Conservation (phyloP, 2,113 vertebrate genomes). For the Uropsilus gracilis region DNA sequence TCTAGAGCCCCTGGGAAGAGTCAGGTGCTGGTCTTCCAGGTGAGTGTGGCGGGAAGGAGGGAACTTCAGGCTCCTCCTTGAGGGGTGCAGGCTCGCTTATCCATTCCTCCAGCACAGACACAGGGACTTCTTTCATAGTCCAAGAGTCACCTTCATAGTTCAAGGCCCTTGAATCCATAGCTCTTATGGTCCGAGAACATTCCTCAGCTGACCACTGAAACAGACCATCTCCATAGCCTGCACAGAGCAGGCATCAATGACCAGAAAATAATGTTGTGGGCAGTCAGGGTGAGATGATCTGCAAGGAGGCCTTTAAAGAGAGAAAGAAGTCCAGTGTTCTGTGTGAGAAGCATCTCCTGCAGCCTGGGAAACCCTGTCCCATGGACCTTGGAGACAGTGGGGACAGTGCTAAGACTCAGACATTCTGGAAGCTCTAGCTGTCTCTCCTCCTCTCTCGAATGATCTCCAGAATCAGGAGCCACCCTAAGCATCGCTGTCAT, state of each 20-base stretch:
- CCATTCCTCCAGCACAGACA: not conserved
- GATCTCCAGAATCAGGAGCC: not conserved
- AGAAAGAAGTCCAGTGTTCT: not conserved
- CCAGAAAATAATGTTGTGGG: no score
- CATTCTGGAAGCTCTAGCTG: not conserved
- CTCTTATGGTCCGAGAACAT: no score
- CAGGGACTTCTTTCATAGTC: no score
- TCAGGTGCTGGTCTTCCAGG: not conserved
- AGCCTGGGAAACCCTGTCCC: not conserved
- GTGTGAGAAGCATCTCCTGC: not conserved
- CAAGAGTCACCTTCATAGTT: no score
- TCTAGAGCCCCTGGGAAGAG: not conserved
- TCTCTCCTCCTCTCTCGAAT: constrained; percentile 33
- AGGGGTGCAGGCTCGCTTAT: not conserved
- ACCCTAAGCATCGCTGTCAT: not conserved
- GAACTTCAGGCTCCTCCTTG: not conserved
- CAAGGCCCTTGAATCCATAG: no score
- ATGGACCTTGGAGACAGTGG: not conserved
- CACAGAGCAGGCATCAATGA: no score
- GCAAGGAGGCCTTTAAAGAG: not conserved
- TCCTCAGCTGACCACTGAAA: no score
- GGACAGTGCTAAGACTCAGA: not conserved
- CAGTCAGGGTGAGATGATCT: not conserved
- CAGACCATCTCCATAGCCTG: no score
- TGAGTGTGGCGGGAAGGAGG: not conserved